Evolutionary conservation across 2,797 vertebrate species (phyloP).

Genomic region (Lepidocolaptes lacrymiger): DNA sequence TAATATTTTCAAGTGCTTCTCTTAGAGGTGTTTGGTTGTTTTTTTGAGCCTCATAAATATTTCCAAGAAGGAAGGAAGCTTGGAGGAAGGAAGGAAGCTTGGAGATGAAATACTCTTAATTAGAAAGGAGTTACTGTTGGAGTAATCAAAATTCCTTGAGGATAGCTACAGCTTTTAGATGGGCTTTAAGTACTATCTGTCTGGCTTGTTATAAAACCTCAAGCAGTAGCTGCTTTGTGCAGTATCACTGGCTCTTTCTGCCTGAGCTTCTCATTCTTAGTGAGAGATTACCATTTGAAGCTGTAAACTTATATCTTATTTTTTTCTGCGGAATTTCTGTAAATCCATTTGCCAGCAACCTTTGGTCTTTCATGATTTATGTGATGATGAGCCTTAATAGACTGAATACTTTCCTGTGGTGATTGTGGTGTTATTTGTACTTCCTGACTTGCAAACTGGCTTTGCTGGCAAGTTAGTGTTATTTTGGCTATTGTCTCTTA

Average conservation of each 20-base stretch:
- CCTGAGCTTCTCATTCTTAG: not conserved
- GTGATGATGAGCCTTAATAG: not conserved
- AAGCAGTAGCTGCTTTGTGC: not conserved
- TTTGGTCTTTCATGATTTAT: not conserved
- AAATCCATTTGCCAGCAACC: not conserved
- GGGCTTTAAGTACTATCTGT: not conserved
- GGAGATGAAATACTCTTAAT: not conserved
- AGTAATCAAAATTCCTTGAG: not conserved
- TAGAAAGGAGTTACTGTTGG: not conserved
- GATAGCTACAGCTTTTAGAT: not conserved
- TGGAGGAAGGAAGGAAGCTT: not conserved
- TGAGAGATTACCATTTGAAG: not conserved
- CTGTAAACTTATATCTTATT: not conserved
- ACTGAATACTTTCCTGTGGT: not conserved
- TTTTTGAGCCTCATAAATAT: not conserved
- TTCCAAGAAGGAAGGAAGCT: not conserved
- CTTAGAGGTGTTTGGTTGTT: not conserved
- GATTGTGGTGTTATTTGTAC: not conserved
- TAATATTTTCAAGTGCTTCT: not conserved
- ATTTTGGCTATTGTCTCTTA: not conserved
- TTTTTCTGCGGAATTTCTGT: not conserved
- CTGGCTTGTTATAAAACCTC: not conserved
- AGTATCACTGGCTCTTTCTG: not conserved
- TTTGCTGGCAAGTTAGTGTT: not conserved
- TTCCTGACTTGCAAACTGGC: not conserved